A percentile compares a stretch with the other conserved stretches of the same genome.
These are phyloP conservation scores for Hydractinia echinata DNA, from an alignment of 30 jellyfish, hydroid and myxozoan species.

Conservation along the genomic window DNA sequence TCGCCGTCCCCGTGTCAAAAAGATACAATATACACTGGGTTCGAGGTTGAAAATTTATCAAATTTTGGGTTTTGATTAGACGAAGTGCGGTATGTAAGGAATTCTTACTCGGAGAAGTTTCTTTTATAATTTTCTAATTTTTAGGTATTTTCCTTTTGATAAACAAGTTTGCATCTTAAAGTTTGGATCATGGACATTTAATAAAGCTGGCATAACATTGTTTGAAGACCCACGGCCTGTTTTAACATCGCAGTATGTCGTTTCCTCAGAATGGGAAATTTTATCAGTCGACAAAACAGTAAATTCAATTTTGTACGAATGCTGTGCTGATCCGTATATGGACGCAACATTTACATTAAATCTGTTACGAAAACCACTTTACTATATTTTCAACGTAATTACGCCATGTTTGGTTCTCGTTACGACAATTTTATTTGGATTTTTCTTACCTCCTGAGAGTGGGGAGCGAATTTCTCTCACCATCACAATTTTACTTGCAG, in stretches of 20 bases:
- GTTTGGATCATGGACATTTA: conserved; percentile 93
- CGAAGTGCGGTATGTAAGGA: too few relatives aligned
- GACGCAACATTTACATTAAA: conserved; percentile 59
- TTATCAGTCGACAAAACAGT: conserved; percentile 29
- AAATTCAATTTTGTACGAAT: conserved; percentile 49
- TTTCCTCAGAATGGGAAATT: conserved; percentile 75
- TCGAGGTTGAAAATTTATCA: too few relatives aligned
- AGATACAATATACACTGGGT: too few relatives aligned
- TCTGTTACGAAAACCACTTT: conserved; percentile 71
- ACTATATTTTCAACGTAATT: conserved; percentile 64
- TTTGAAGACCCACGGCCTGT: conserved; percentile 41
- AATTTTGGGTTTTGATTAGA: too few relatives aligned
- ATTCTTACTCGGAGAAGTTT: too few relatives aligned
- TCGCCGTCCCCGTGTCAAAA: too few relatives aligned
- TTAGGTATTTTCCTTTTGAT: conserved; percentile 72
- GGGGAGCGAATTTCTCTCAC: conserved; percentile 83
- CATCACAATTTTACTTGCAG: conserved; percentile 82
- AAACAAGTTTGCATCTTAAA: conserved; percentile 64
- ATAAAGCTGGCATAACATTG: conserved; percentile 53
- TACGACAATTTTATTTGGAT: conserved; percentile 51
- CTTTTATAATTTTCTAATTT: background rate
- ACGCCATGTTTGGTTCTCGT: conserved; percentile 79
- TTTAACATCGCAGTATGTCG: conserved; percentile 49
- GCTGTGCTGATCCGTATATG: conserved; percentile 60
- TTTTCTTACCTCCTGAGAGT: conserved; percentile 88